phyloP scores from a whole-genome alignment of 2,888 invertebrate genomes.

The Dryocosmus kuriphilus region DNA sequence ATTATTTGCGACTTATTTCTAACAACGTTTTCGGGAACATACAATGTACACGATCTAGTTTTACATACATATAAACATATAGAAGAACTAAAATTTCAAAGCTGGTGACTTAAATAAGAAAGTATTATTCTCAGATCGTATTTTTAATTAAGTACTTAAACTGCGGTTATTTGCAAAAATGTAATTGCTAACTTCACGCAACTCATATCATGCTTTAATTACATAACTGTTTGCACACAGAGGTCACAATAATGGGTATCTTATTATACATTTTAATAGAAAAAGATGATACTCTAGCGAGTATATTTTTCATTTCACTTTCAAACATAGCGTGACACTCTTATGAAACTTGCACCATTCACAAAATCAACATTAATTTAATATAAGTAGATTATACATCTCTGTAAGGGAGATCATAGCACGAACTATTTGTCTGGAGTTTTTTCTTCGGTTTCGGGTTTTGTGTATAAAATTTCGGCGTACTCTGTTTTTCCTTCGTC shows the following conservation, averaged over 20 bases:
- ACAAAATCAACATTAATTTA: constrained; percentile 25
- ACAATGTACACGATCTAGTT: constrained; percentile 25
- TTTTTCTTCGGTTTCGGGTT: constrained; percentile 77
- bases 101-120: constrained; percentile 8
- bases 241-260: not conserved
- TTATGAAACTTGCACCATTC: constrained; percentile 29
- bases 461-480: constrained; percentile 89
- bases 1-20: constrained; percentile 11
- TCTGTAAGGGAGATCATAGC: constrained; percentile 19
- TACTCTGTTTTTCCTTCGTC: constrained; percentile 86
- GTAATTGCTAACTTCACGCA: not conserved
- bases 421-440: constrained; percentile 63
- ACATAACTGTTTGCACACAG: not conserved
- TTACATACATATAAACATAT: not conserved
- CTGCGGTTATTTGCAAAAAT: not conserved
- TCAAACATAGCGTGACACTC: not conserved
- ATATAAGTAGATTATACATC: constrained; percentile 7
- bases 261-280: not conserved
- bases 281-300: not conserved
- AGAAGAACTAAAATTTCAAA: not conserved
- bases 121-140: constrained; percentile 8
- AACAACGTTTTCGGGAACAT: constrained; percentile 11
- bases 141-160: constrained; percentile 36
- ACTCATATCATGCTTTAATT: not conserved
- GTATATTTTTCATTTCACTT: not conserved